Base-by-base conservation (phyloP, 1,140 invertebrate species). In the Dendrolimus kikuchii region DNA sequence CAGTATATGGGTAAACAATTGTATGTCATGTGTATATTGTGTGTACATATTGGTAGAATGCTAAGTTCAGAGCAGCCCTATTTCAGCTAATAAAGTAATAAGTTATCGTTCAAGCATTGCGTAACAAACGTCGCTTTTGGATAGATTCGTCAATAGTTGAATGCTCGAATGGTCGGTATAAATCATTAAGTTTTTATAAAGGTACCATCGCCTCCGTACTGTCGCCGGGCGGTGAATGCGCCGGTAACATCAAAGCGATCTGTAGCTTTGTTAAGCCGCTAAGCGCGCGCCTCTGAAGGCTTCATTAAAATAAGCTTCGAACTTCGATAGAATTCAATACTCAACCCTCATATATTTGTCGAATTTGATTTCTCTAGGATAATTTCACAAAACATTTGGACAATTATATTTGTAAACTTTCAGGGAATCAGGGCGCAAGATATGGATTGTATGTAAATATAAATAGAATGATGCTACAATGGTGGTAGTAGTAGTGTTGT, bases 111-210 rank as follows among this genome's bases (percentile, higher is more conserved):
- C 4, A 8, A 40, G 54, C 48, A 38, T 40, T 50, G 57, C 43
- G 46, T 44, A 47, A 39, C 48, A 38, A 45, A 9, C 5, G 46
- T 23, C 23, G 23, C 50, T 49, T 46, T 61, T 59, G 46, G 55
- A 73, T 66, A 65, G 68, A 71, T 46, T 65, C 62, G 60, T 68
- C 63, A 68, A 64, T 53, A 23, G 51, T 58, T 51, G 7, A n/a
- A 66, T 55, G 54, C 60, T 48, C 50, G 62, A 75, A 68, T 69
- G 57, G 49, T 62, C 49, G 60, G 64, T 67, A 76, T 80, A 82
- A 82, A 82, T 78, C 75, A 78, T 76, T 69, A 58, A 51, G 74
- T 80, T 82, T 78, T 82, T 79, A 80, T 80, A 74, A 75, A 80
- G 73, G 72, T 64, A 64, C 79, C 79, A 78, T 71, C 76, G 74